These are phyloP conservation scores for Drosophila pegasa DNA, from an alignment of 2,888 invertebrate species.

Conservation along the genomic window DNA sequence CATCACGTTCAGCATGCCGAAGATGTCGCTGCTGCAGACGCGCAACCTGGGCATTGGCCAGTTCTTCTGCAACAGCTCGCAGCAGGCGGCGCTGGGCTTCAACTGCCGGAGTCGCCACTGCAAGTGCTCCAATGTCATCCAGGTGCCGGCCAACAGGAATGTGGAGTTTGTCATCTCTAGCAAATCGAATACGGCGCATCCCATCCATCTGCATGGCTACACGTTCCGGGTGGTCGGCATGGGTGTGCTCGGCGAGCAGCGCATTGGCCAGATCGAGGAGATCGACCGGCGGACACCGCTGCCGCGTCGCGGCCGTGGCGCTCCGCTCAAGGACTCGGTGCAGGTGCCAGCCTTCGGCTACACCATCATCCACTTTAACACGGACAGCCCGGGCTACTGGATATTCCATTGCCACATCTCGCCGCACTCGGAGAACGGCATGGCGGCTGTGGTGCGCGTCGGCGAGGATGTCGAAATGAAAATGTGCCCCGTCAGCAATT, in stretches of 20 bases:
- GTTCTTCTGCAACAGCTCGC: slow-evolving; percentile 78
- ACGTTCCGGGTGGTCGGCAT: slow-evolving; percentile 82
- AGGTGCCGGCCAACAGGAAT: slow-evolving; percentile 77
- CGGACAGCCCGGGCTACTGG: slow-evolving; percentile 82
- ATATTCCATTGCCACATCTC: slow-evolving; percentile 83
- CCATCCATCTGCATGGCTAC: slow-evolving; percentile 82
- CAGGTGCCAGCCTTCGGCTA: slow-evolving; percentile 82
- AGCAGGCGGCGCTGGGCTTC: slow-evolving; percentile 70
- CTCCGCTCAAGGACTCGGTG: slow-evolving; percentile 81
- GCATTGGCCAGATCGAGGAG: slow-evolving; percentile 76
- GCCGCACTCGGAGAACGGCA: slow-evolving; percentile 81
- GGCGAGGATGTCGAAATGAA: slow-evolving; percentile 82
- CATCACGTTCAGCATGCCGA: slow-evolving; percentile 79
- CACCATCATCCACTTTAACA: slow-evolving; percentile 79
- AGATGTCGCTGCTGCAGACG: slow-evolving; percentile 76
- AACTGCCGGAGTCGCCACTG: slow-evolving; percentile 77
- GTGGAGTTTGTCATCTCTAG: slow-evolving; percentile 80
- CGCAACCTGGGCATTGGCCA: slow-evolving; percentile 79
- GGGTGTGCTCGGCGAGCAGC: slow-evolving; percentile 78
- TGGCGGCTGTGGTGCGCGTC: slow-evolving; percentile 80
- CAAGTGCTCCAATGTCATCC: slow-evolving; percentile 81
- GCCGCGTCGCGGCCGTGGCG: slow-evolving; percentile 68
- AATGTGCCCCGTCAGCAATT: slow-evolving; percentile 82
- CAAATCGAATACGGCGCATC: slow-evolving; percentile 75
- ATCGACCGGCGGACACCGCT: slow-evolving; percentile 77